Conservation (phyloP, 1,140 invertebrate genomes). For the Bombyx mandarina region DNA sequence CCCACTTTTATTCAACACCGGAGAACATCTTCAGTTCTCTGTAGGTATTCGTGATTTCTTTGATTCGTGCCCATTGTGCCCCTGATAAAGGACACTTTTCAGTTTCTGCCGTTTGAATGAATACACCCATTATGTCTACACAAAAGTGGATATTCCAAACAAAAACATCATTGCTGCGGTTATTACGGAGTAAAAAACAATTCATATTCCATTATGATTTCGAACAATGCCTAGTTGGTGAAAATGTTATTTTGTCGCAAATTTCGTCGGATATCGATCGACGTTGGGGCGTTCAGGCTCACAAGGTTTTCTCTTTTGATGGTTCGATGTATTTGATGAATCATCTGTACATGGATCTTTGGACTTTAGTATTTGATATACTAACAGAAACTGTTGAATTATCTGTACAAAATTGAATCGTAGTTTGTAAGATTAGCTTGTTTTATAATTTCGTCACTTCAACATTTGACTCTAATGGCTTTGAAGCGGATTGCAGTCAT, state of each 20-base stretch:
- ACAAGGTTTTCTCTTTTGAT: too few species aligned
- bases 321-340: too few species aligned
- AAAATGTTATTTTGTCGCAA: conserved; percentile 27
- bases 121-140: conserved; percentile 64
- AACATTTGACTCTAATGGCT: too few species aligned
- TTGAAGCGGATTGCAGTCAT: too few species aligned
- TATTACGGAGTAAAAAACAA: conserved; percentile 39
- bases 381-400: too few species aligned
- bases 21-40: conserved; percentile 29
- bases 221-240: conserved; percentile 34
- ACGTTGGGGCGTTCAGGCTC: not conserved
- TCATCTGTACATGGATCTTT: too few species aligned
- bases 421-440: too few species aligned
- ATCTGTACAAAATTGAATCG: too few species aligned
- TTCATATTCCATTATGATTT: conserved; percentile 36
- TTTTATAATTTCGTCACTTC: too few species aligned
- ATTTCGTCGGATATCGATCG: conserved; percentile 14
- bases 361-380: too few species aligned
- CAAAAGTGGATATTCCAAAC: conserved; percentile 58
- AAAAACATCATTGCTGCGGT: conserved; percentile 44
- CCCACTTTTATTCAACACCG: conserved; percentile 33
- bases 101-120: conserved; percentile 53
- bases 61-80: conserved; percentile 64
- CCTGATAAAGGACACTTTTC: conserved; percentile 66
- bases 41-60: conserved; percentile 59